A percentile compares a stretch with the other conserved stretches of the same genome.
phyloP scores from a whole-genome alignment of 2,797 vertebrate species.

The Somateria mollissima region DNA sequence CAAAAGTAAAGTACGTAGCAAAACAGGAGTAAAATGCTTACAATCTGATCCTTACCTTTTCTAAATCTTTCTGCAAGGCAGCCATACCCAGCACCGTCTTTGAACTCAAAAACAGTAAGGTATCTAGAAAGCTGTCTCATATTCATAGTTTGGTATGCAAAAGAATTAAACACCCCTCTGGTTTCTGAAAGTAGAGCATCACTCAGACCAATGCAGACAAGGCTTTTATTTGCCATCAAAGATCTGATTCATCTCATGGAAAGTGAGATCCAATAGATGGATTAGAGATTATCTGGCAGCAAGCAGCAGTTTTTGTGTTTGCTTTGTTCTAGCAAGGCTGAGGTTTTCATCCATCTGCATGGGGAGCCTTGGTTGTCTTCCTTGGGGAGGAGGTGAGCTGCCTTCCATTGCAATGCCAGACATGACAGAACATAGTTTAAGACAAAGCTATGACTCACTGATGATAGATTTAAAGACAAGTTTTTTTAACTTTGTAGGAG shows the following conservation, averaged over 20 bases:
- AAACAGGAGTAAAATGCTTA: not conserved
- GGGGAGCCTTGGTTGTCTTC: not conserved
- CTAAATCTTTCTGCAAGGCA: not conserved
- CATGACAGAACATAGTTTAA: not conserved
- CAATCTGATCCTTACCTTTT: not conserved
- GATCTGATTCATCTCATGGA: not conserved
- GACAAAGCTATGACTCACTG: not conserved
- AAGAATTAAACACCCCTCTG: not conserved
- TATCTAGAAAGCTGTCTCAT: not conserved
- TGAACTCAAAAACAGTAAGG: not conserved
- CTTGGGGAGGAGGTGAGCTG: not conserved
- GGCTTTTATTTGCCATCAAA: slow-evolving; percentile 15
- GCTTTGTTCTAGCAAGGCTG: not conserved
- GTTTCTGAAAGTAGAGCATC: not conserved
- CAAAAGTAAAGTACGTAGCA: not conserved
- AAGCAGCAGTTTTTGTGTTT: not conserved
- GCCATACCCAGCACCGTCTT: not conserved
- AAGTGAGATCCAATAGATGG: not conserved
- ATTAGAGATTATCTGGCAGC: not conserved
- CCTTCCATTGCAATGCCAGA: not conserved
- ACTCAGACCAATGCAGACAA: not conserved
- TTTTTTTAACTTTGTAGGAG: not conserved
- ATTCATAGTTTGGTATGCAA: not conserved
- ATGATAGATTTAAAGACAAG: not conserved
- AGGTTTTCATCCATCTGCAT: not conserved